These are phyloP conservation scores for Pammene aurita DNA, from an alignment of 2,888 invertebrate genomes.

Conservation along the genomic window DNA sequence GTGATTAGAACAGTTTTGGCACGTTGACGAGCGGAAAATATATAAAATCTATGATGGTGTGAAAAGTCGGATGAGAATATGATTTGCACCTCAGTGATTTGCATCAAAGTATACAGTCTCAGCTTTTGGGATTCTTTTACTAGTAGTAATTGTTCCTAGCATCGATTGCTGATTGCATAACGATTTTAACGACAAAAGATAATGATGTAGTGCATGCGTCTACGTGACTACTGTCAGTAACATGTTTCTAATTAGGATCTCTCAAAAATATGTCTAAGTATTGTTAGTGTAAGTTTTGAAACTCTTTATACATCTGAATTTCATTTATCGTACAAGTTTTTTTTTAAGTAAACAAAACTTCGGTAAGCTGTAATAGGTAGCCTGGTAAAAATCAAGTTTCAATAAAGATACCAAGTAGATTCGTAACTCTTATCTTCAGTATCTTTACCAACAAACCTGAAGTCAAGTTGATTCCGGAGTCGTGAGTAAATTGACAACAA, in stretches of 20 bases:
- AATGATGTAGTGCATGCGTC: not conserved
- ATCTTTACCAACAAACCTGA: conserved; percentile 16
- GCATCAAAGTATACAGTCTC: too few relatives aligned
- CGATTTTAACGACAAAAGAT: not conserved
- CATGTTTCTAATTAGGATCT: not conserved
- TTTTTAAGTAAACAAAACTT: too few relatives aligned
- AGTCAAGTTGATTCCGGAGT: conserved; percentile 8
- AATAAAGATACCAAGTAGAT: not conserved
- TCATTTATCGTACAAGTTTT: too few relatives aligned
- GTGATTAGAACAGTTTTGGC: not conserved
- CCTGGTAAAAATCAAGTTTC: too few relatives aligned
- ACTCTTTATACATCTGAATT: too few relatives aligned
- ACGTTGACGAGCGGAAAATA: not conserved
- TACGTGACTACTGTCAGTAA: not conserved
- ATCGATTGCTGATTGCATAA: conserved; percentile 21
- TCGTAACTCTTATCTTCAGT: not conserved
- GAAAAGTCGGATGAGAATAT: not conserved
- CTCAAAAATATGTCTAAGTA: too few relatives aligned
- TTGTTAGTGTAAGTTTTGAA: too few relatives aligned
- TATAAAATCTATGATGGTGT: not conserved
- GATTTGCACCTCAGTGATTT: too few relatives aligned
- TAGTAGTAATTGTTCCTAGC: conserved; percentile 6
- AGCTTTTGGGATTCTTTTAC: too few relatives aligned
- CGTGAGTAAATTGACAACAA: conserved; percentile 28
- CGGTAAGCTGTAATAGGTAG: too few relatives aligned